Base-by-base conservation (phyloP, 92 coral and sea anemone genomes). In the Epizoanthus illoricatus region DNA sequence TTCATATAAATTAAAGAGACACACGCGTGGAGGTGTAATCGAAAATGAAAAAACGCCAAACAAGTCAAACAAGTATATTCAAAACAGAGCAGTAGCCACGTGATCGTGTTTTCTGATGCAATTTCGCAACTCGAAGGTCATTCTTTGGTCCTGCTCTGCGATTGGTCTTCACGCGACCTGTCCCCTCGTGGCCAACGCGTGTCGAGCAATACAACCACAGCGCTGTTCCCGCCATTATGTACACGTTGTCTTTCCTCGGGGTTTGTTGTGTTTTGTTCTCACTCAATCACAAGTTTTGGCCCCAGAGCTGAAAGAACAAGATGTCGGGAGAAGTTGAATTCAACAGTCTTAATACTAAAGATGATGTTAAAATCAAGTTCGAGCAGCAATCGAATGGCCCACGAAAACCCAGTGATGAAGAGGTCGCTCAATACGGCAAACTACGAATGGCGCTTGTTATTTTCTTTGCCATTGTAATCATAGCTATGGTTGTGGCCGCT, bases 291-390 rank as follows among this genome's bases (percentile, higher is more conserved):
- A 28, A 7, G 47, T 33, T 19, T 15, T 60, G 41, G 43, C 42
- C 56, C 20, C 5, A 13, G 5, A 59, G 63, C 58, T 10, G 13
- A 81, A 20, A 66, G 41, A 47, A 2, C 17, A 85, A 62, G 23
- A 92, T 92, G 97, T 84, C 94, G 39, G 87, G 87, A 66, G 97
- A 91, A 73, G 97, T 92, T 33, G 97, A 89, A 55, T 92, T 92
- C 73, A 92, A 88, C 85, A 84, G 92, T 87, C 87, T 88, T 7
- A 70, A 87, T 52, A 81, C 73, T 16, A 92, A 88, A 75, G 94
- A 93, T 68, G 97, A 93, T 54, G 97, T 88, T 5, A 93, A 93
- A 74, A 92, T 93, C 9, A 73, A 86, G 65, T 75, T 93, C 11
- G 92, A 90, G 2, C 93, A 92, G 59, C 88, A 87, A 74, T 86